Conservation (phyloP, 2,797 vertebrate species). For the Tachyglossus aculeatus region DNA sequence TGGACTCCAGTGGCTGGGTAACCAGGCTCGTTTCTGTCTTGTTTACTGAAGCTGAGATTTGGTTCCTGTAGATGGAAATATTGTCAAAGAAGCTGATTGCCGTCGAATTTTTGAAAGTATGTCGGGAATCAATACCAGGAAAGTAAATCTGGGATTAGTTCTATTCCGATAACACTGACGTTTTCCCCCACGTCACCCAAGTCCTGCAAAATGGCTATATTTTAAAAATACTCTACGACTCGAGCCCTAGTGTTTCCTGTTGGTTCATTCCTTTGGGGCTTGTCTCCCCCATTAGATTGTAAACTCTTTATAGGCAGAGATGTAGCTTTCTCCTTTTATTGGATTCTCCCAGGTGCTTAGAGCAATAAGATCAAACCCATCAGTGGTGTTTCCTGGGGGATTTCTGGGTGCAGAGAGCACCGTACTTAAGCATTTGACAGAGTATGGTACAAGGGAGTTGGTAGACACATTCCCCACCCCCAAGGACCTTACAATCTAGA, state of each 20-base stretch:
- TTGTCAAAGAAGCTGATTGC: constrained; percentile 1
- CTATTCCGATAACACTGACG: background rate
- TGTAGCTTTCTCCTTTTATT: background rate
- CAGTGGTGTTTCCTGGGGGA: too few relatives aligned
- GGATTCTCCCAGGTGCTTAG: too few relatives aligned
- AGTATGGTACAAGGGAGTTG: too few relatives aligned
- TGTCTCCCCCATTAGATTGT: background rate
- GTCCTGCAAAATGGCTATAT: too few relatives aligned
- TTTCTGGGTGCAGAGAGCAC: too few relatives aligned
- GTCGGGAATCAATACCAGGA: background rate
- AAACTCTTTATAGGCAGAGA: background rate
- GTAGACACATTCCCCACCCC: too few relatives aligned
- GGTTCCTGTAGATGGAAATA: background rate
- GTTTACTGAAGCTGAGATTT: background rate
- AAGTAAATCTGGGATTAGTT: constrained; percentile 1
- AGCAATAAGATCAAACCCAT: too few relatives aligned
- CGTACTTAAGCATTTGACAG: too few relatives aligned
- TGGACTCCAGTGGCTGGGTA: too few relatives aligned
- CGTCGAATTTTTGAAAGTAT: background rate
- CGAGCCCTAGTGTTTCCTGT: background rate
- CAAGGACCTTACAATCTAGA: too few relatives aligned
- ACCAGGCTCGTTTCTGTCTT: background rate
- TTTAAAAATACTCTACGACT: too few relatives aligned
- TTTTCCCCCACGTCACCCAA: too few relatives aligned
- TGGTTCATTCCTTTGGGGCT: background rate